phyloP scores from a whole-genome alignment of 2,797 vertebrate genomes.

The Taenioides sp. region DNA sequence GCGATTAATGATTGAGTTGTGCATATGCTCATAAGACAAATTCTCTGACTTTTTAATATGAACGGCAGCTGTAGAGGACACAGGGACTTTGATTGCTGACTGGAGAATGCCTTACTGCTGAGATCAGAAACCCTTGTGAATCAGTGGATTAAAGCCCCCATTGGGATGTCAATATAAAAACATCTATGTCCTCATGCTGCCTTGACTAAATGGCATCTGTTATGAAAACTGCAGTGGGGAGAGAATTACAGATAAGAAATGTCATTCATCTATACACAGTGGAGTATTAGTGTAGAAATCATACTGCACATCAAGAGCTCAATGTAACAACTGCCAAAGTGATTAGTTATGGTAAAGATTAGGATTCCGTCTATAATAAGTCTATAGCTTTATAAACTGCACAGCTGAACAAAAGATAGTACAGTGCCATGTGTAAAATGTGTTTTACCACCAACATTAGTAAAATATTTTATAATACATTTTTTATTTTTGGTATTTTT shows the following conservation, averaged over 20 bases:
- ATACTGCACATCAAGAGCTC: conserved; percentile 49
- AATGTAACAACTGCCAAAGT: conserved; percentile 46
- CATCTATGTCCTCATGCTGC: conserved; percentile 34
- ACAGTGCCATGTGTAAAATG: not conserved
- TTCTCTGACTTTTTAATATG: conserved; percentile 52
- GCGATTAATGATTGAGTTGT: conserved; percentile 40
- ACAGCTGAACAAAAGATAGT: not conserved
- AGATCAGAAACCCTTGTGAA: conserved; percentile 52
- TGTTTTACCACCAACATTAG: not conserved
- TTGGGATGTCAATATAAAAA: conserved; percentile 26
- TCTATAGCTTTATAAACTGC: conserved; percentile 1
- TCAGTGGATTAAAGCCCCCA: conserved; percentile 53
- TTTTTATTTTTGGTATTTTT: too few relatives aligned
- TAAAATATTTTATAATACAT: not conserved
- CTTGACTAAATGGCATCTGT: conserved; percentile 45
- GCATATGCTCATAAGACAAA: conserved; percentile 51
- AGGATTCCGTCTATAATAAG: conserved; percentile 43
- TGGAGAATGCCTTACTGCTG: conserved; percentile 55
- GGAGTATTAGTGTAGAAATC: conserved; percentile 35
- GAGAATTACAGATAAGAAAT: conserved; percentile 58
- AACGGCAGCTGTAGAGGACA: conserved; percentile 54
- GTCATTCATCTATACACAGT: conserved; percentile 59
- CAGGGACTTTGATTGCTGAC: conserved; percentile 43
- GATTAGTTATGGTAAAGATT: conserved; percentile 55
- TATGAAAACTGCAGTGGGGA: conserved; percentile 54